A percentile compares a stretch with the other conserved stretches of the same genome.
phyloP scores from a whole-genome alignment of 2,888 invertebrate genomes.

The Reticulitermes lucifugus region DNA sequence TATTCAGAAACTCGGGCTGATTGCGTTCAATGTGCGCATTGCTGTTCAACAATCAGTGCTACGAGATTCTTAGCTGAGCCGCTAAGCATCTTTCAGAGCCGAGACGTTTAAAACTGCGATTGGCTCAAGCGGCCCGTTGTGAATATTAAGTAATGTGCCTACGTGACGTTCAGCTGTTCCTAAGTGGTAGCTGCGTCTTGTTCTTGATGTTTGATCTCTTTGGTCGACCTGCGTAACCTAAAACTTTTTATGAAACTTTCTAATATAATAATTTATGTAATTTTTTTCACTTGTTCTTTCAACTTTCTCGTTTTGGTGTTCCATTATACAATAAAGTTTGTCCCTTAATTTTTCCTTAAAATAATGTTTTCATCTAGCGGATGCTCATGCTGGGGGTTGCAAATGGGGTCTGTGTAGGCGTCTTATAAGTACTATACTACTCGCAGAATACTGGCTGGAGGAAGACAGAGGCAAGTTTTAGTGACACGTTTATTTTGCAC shows the following conservation, averaged over 20 bases:
- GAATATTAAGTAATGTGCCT: conserved; percentile 16
- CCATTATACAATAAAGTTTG: background rate
- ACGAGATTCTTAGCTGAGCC: background rate
- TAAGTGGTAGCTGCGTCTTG: too few relatives aligned
- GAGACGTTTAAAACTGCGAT: background rate
- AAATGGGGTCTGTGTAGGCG: background rate
- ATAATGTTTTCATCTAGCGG: background rate
- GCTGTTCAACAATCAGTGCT: too few relatives aligned
- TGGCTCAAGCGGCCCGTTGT: background rate
- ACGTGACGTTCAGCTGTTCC: background rate
- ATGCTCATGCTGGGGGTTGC: background rate
- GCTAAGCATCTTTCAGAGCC: background rate
- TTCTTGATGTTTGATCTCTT: background rate
- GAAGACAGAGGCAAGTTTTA: too few relatives aligned
- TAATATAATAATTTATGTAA: background rate
- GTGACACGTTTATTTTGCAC: too few relatives aligned
- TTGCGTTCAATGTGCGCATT: too few relatives aligned
- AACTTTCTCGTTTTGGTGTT: background rate
- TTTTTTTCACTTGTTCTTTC: background rate
- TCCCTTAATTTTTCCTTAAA: background rate
- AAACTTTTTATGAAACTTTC: background rate
- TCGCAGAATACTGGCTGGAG: too few relatives aligned
- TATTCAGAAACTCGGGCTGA: too few relatives aligned
- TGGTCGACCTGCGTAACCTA: background rate
- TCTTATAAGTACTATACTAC: too few relatives aligned